These are phyloP conservation scores for Lipotes vexillifer DNA, from an alignment of 2,113 vertebrate species.

Conservation along the genomic window DNA sequence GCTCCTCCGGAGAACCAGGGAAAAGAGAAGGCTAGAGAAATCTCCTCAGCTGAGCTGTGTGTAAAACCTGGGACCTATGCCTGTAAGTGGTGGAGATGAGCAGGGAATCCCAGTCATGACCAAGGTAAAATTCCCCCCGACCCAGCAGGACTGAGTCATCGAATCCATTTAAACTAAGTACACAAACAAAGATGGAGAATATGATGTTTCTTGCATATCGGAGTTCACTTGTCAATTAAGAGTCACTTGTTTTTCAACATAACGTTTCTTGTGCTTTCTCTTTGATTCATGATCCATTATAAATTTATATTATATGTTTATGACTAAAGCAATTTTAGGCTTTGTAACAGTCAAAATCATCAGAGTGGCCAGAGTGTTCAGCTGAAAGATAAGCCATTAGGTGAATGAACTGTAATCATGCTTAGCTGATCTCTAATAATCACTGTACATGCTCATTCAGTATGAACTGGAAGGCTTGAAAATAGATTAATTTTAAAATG, in stretches of 20 bases:
- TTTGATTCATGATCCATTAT: not conserved
- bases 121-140: not conserved
- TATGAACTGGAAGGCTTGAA: not conserved
- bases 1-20: not conserved
- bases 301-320: not conserved
- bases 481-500: not conserved
- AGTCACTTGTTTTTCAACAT: not conserved
- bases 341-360: not conserved
- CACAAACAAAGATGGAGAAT: not conserved
- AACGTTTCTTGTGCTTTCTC: not conserved
- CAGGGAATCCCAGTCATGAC: not conserved
- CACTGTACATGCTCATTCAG: not conserved
- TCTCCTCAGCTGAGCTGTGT: not conserved
- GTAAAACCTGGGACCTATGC: not conserved
- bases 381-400: not conserved
- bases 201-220: not conserved
- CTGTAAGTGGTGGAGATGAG: not conserved
- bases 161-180: not conserved
- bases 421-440: not conserved
- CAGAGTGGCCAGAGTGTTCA: not conserved
- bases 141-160: not conserved
- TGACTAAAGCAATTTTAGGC: not conserved
- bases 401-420: not conserved
- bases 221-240: not conserved
- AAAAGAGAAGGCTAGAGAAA: not conserved